phyloP scores from a whole-genome alignment of 1,140 invertebrate genomes.

The Eufriesea mexicana region DNA sequence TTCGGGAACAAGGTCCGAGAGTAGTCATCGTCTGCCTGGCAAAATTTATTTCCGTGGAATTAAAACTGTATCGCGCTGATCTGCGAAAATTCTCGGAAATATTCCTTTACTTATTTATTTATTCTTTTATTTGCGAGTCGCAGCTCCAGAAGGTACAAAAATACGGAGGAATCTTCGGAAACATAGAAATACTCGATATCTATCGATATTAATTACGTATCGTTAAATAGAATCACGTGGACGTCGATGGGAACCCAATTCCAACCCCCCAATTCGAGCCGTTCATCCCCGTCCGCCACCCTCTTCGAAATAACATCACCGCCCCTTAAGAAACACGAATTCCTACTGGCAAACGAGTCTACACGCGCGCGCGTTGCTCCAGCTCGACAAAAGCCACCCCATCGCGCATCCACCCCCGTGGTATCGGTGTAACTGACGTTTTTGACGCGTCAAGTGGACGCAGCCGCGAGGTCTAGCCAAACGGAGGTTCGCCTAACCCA shows the following conservation, averaged over 20 bases:
- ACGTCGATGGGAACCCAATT: too few relatives aligned
- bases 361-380: not conserved
- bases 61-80: not conserved
- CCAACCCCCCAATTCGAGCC: not conserved
- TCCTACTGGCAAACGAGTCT: conserved; percentile 24
- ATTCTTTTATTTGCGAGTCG: too few relatives aligned
- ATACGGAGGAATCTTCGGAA: too few relatives aligned
- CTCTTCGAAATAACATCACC: conserved; percentile 51
- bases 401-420: not conserved
- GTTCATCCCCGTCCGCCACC: conserved; percentile 9
- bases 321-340: conserved; percentile 25
- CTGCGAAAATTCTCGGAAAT: not conserved
- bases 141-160: too few relatives aligned
- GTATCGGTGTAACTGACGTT: conserved; percentile 77
- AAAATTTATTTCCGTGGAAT: too few relatives aligned
- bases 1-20: too few relatives aligned
- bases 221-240: not conserved
- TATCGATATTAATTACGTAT: not conserved
- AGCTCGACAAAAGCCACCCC: conserved; percentile 35
- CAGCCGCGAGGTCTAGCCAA: conserved; percentile 29
- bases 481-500: not conserved
- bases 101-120: not conserved
- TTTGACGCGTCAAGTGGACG: conserved; percentile 80
- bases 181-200: too few relatives aligned
- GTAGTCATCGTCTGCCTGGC: too few relatives aligned